These are phyloP conservation scores for Lampris incognitus DNA, from an alignment of 2,113 vertebrate genomes.

Conservation along the genomic window DNA sequence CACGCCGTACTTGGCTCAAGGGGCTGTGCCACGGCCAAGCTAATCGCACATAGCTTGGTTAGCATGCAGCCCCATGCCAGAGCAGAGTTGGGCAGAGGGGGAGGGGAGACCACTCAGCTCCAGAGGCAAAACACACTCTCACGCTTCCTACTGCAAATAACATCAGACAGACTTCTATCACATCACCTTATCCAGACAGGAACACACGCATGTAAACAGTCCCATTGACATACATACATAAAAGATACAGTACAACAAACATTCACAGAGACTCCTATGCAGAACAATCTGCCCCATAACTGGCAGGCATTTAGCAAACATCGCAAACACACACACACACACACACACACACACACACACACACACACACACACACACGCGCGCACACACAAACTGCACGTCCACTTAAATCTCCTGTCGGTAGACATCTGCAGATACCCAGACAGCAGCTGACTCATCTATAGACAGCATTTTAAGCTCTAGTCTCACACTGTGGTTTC, in stretches of 20 bases:
- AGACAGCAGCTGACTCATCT: slow-evolving; percentile 25
- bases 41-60: slow-evolving; percentile 58
- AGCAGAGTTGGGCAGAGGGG: slow-evolving; percentile 54
- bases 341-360: slow-evolving; percentile 3
- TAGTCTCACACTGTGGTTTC: slow-evolving; percentile 24
- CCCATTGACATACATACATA: neutral
- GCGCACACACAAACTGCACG: slow-evolving; percentile 9
- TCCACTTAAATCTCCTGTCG: neutral
- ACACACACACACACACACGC: slow-evolving; percentile 3
- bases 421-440: slow-evolving; percentile 1
- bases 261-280: neutral
- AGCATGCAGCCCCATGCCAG: slow-evolving; percentile 68
- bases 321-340: slow-evolving; percentile 1
- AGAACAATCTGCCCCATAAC: no score
- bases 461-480: slow-evolving; percentile 31
- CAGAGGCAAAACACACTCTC: slow-evolving; percentile 62
- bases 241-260: slow-evolving; percentile 15
- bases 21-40: slow-evolving; percentile 21
- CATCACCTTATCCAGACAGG: neutral
- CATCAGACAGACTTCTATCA: slow-evolving; percentile 1
- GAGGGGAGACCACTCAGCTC: slow-evolving; percentile 41
- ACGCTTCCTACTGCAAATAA: slow-evolving; percentile 18
- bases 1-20: slow-evolving; percentile 12
- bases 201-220: neutral
- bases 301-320: slow-evolving; percentile 3